Evolutionary conservation across 2,113 vertebrate genomes (phyloP).

Genomic region (Heterotis niloticus): DNA sequence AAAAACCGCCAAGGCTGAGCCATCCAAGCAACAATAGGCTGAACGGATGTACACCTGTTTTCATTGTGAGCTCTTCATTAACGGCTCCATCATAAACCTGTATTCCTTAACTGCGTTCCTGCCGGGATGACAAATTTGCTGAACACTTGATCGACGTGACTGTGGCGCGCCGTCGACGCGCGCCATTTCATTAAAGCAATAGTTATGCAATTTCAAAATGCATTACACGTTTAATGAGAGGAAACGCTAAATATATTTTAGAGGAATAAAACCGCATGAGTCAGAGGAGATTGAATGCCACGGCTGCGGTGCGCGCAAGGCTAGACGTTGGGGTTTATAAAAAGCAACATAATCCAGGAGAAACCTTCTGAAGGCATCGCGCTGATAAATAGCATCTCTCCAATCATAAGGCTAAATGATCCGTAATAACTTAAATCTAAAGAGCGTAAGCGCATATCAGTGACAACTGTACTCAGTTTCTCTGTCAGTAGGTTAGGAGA

Average conservation of each 20-base stretch:
- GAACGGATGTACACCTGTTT: neutral
- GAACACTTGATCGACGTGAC: conserved; percentile 15
- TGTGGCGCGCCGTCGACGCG: neutral
- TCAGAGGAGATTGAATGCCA: conserved; percentile 4
- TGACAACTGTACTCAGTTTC: conserved; percentile 10
- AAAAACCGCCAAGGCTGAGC: neutral
- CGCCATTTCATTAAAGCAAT: conserved; percentile 10
- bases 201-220: conserved; percentile 19
- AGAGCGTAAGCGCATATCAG: neutral
- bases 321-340: conserved; percentile 3
- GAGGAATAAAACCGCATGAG: neutral
- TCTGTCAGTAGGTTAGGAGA: neutral
- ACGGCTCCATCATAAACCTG: neutral
- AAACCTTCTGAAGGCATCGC: neutral
- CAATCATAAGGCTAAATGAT: conserved; percentile 1
- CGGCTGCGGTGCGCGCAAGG: neutral
- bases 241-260: conserved; percentile 1
- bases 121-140: neutral
- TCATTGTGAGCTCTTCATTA: conserved; percentile 4
- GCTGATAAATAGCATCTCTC: neutral
- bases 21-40: conserved; percentile 1
- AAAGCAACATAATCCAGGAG: conserved; percentile 9
- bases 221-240: conserved; percentile 5
- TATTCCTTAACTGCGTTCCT: conserved; percentile 12
- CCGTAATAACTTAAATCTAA: conserved; percentile 3